Percentiles rank a stretch among this genome's conserved stretches.
Conservation (phyloP, 23 tunicate species). For the Trididemnum miniatum region DNA sequence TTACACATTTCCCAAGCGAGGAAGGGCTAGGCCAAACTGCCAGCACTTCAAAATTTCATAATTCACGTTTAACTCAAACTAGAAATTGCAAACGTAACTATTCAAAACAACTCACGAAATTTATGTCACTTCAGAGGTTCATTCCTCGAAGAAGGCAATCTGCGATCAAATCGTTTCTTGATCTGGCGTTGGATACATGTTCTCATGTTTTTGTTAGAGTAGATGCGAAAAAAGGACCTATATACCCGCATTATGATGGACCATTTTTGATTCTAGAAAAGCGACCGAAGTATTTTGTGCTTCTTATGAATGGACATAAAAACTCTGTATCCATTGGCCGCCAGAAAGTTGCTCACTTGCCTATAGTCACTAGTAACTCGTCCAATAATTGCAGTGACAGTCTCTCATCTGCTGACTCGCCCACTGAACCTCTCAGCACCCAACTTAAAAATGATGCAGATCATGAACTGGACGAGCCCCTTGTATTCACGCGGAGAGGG, state of each 20-base stretch:
- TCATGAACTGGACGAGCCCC: background rate
- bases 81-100: too few relatives aligned
- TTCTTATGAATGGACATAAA: background rate
- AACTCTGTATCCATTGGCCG: slow-evolving; percentile 16
- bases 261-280: slow-evolving; percentile 9
- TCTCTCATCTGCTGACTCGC: too few relatives aligned
- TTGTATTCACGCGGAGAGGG: background rate
- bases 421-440: too few relatives aligned
- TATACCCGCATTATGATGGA: slow-evolving; percentile 24
- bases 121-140: background rate
- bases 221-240: slow-evolving; percentile 10
- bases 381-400: background rate
- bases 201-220: slow-evolving; percentile 39
- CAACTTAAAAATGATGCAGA: background rate
- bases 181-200: slow-evolving; percentile 14
- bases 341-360: slow-evolving; percentile 2
- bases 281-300: slow-evolving; percentile 6
- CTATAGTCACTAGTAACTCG: background rate
- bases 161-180: background rate
- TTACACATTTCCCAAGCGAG: too few relatives aligned
- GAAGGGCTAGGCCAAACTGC: too few relatives aligned
- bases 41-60: too few relatives aligned
- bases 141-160: too few relatives aligned
- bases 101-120: too few relatives aligned
- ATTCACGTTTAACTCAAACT: too few relatives aligned